These are phyloP conservation scores for Oscheius sp. DNA, from an alignment of 2,888 invertebrate genomes.

Conservation along the genomic window DNA sequence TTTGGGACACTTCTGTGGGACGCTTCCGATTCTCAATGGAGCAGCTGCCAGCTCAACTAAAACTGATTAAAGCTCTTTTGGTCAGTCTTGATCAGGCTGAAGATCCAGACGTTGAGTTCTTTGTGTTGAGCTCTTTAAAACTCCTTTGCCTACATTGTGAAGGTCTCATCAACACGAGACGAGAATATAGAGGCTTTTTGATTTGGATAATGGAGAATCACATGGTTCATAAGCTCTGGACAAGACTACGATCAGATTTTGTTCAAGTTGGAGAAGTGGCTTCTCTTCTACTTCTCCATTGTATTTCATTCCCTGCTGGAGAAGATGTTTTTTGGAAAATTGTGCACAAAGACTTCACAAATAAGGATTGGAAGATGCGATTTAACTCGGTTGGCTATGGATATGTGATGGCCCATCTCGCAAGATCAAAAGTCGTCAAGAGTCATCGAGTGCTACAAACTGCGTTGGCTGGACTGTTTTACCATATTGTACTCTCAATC, in stretches of 20 bases:
- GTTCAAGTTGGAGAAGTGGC: slow-evolving; percentile 85
- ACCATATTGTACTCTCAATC: slow-evolving; percentile 92
- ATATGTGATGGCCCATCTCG: slow-evolving; percentile 88
- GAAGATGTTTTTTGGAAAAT: slow-evolving; percentile 94
- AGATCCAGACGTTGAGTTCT: slow-evolving; percentile 91
- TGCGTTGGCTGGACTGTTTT: slow-evolving; percentile 93
- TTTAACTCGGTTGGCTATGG: slow-evolving; percentile 95
- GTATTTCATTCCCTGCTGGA: slow-evolving; percentile 90
- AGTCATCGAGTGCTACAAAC: slow-evolving; percentile 84
- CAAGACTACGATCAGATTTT: slow-evolving; percentile 62
- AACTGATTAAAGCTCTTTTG: slow-evolving; percentile 88
- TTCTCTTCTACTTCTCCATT: slow-evolving; percentile 91
- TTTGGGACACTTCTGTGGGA: slow-evolving; percentile 91
- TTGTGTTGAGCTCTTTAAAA: slow-evolving; percentile 88
- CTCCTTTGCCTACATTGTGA: slow-evolving; percentile 91
- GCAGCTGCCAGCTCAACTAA: slow-evolving; percentile 87
- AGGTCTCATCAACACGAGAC: slow-evolving; percentile 84
- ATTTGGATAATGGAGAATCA: slow-evolving; percentile 79
- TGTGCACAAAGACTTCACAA: slow-evolving; percentile 93
- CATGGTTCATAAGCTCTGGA: slow-evolving; percentile 84
- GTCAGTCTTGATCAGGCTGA: slow-evolving; percentile 75
- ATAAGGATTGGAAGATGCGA: slow-evolving; percentile 85
- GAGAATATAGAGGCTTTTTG: slow-evolving; percentile 78
- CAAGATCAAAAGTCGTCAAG: slow-evolving; percentile 87
- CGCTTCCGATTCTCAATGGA: slow-evolving; percentile 90